Percentiles rank a stretch among this genome's conserved stretches.
Conservation (phyloP, 2,113 vertebrate genomes). For the Eira barbara region DNA sequence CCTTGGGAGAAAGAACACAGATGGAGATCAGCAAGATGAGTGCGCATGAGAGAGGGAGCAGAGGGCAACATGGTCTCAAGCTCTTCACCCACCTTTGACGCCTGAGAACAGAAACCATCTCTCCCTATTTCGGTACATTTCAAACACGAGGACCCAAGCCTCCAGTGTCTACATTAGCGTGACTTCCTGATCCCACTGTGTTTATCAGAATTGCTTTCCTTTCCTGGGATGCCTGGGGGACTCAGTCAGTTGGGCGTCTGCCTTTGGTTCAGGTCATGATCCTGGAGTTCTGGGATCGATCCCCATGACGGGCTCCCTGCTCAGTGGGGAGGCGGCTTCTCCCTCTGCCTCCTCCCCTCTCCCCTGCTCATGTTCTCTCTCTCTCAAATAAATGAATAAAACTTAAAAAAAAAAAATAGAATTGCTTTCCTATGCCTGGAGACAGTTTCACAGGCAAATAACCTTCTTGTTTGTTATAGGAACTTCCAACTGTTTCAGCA, state of each 20-base stretch:
- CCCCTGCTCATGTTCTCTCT: too few species aligned
- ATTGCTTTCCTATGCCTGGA: neutral
- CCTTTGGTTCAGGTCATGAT: neutral
- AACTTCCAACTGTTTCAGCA: neutral
- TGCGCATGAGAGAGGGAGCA: neutral
- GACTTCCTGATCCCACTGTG: neutral
- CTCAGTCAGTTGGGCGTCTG: neutral
- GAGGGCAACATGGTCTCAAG: neutral
- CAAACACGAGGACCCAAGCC: neutral
- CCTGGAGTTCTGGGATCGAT: neutral
- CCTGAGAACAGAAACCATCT: neutral
- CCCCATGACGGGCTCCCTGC: neutral
- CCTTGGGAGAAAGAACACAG: neutral
- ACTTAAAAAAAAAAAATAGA: too few species aligned
- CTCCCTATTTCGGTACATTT: neutral
- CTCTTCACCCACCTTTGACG: neutral
- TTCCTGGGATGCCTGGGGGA: too few species aligned
- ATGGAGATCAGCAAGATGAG: neutral
- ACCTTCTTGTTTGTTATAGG: neutral
- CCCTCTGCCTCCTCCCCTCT: too few species aligned
- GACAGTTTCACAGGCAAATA: neutral
- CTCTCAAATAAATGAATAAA: too few species aligned
- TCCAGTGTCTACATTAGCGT: neutral
- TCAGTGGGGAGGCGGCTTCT: neutral
- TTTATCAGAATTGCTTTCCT: neutral